A percentile compares a stretch with the other conserved stretches of the same genome.
Evolutionary conservation across 2,797 vertebrate species (phyloP).

Genomic region (Streptopelia turtur): DNA sequence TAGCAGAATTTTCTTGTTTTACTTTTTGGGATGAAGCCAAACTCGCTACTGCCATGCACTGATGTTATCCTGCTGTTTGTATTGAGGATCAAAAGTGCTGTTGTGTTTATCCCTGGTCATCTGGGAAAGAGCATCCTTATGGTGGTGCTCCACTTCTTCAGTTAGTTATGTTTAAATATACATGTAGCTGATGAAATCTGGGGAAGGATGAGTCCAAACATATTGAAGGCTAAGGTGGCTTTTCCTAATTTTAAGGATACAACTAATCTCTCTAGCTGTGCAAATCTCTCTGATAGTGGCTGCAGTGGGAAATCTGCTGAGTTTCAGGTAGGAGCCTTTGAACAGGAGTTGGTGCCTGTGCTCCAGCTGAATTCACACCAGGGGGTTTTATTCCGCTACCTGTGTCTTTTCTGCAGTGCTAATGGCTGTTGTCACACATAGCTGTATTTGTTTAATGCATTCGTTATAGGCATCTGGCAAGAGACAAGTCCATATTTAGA

Average conservation of each 20-base stretch:
- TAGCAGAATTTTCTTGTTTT: conserved; percentile 7
- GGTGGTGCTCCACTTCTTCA: background rate
- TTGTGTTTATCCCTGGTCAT: conserved; percentile 19
- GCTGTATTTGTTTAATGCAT: background rate
- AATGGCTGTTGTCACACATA: background rate
- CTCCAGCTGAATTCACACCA: background rate
- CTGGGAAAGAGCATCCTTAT: background rate
- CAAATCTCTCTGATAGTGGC: background rate
- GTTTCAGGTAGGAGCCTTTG: background rate
- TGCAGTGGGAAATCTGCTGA: background rate
- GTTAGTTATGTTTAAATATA: background rate
- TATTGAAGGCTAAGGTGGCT: background rate
- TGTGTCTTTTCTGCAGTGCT: background rate
- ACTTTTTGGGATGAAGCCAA: background rate
- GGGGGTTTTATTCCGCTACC: background rate
- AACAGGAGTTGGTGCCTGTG: background rate
- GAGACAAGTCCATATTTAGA: background rate
- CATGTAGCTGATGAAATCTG: background rate
- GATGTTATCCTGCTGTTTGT: conserved; percentile 8
- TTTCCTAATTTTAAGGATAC: background rate
- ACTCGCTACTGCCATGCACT: background rate
- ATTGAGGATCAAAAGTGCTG: background rate
- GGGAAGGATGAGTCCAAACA: background rate
- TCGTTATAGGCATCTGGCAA: background rate
- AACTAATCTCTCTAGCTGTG: background rate